Conservation (phyloP, 2,113 vertebrate genomes). For the Pungitius pungitius region DNA sequence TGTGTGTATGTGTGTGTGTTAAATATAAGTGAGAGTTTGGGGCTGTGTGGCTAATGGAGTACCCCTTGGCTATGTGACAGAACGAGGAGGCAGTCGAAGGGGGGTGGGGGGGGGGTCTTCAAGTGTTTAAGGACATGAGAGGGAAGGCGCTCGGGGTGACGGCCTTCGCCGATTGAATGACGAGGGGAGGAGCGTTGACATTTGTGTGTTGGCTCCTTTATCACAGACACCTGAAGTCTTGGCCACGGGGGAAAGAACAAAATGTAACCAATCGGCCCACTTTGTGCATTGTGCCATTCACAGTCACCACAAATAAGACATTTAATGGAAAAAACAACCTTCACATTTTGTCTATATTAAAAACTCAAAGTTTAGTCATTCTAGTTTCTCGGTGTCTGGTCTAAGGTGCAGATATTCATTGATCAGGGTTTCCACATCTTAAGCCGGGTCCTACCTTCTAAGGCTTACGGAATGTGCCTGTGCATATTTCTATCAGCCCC, state of each 20-base stretch:
- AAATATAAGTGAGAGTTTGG: conserved; percentile 81
- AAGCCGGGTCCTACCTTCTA: conserved; percentile 35
- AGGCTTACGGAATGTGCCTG: conserved; percentile 79
- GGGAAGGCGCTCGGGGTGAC: conserved; percentile 84
- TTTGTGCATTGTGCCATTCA: background rate
- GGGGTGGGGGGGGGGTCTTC: conserved; percentile 87
- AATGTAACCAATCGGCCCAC: background rate
- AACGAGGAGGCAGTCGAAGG: conserved; percentile 91
- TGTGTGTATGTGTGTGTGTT: conserved; percentile 84
- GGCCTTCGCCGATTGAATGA: conserved; percentile 79
- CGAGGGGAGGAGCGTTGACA: conserved; percentile 69
- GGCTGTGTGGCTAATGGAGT: conserved; percentile 92
- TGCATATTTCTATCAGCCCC: conserved; percentile 71
- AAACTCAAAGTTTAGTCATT: background rate
- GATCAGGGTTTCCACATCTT: conserved; percentile 9
- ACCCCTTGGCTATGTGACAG: conserved; percentile 94
- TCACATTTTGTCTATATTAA: background rate
- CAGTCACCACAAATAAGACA: background rate
- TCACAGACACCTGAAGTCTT: conserved; percentile 6
- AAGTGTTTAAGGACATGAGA: conserved; percentile 94
- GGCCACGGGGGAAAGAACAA: background rate
- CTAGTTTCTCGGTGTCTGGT: background rate
- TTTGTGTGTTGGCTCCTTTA: conserved; percentile 48
- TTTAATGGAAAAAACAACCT: background rate
- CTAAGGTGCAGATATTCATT: conserved; percentile 11